These are phyloP conservation scores for Silurus glanis DNA, from an alignment of 2,113 vertebrate species.

Conservation along the genomic window DNA sequence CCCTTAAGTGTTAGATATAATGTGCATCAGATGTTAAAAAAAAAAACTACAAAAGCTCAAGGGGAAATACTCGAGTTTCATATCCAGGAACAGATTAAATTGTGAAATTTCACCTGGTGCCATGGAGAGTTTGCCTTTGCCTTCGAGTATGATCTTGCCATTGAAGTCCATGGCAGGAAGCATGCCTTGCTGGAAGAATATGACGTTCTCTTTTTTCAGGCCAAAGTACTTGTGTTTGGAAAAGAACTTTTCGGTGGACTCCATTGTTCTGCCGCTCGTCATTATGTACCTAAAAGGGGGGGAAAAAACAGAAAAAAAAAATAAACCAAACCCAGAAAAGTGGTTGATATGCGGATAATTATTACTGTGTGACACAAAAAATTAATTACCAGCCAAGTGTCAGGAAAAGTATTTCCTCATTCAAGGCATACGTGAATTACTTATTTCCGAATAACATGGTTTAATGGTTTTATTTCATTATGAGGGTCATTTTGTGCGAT, in stretches of 20 bases:
- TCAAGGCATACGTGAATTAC: not conserved
- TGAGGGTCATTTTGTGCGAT: not conserved
- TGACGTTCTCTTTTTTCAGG: slow-evolving; percentile 78
- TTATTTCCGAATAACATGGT: not conserved
- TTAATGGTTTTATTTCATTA: slow-evolving; percentile 13
- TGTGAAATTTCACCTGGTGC: slow-evolving; percentile 80
- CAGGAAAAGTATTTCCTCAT: not conserved
- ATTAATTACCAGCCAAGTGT: not conserved
- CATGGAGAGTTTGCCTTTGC: slow-evolving; percentile 88
- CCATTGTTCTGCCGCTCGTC: slow-evolving; percentile 94
- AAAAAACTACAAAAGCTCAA: not conserved
- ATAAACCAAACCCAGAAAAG: too few species aligned
- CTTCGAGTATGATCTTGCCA: slow-evolving; percentile 91
- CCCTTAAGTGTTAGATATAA: not conserved
- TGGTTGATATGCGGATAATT: not conserved
- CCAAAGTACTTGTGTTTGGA: slow-evolving; percentile 84
- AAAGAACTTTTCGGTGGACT: slow-evolving; percentile 87
- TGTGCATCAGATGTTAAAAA: not conserved
- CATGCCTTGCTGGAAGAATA: slow-evolving; percentile 98
- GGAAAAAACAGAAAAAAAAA: slow-evolving; percentile 3
- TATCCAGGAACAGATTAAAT: not conserved
- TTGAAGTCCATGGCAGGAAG: slow-evolving; percentile 91
- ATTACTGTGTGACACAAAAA: not conserved
- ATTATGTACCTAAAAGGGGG: slow-evolving; percentile 89
- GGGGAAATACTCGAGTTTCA: not conserved